Percentiles rank a stretch among this genome's conserved stretches.
Conservation (phyloP, 2,797 vertebrate genomes). For the Trematomus bernacchii region DNA sequence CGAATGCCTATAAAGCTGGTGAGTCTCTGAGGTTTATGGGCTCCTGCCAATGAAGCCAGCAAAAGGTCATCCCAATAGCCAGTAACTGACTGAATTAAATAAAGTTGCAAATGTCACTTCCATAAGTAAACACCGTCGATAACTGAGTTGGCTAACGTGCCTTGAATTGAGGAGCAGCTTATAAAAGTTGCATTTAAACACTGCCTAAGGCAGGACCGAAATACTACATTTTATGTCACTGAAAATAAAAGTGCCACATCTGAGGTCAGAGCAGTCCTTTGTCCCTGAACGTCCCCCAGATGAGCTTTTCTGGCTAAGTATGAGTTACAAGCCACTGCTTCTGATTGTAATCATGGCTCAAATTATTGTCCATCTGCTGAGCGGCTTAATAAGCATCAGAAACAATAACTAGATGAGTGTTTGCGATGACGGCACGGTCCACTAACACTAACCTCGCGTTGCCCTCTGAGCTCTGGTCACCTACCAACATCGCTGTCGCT, state of each 20-base stretch:
- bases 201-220: slow-evolving; percentile 15
- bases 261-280: slow-evolving; percentile 62
- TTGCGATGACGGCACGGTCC: slow-evolving; percentile 71
- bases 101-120: slow-evolving; percentile 87
- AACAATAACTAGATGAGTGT: slow-evolving; percentile 80
- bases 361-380: slow-evolving; percentile 85
- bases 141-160: slow-evolving; percentile 61
- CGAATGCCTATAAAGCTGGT: slow-evolving; percentile 76
- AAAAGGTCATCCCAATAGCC: slow-evolving; percentile 85
- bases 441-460: slow-evolving; percentile 74
- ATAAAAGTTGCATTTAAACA: slow-evolving; percentile 43
- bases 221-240: slow-evolving; percentile 16
- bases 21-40: slow-evolving; percentile 72
- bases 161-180: slow-evolving; percentile 61
- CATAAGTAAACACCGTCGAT: slow-evolving; percentile 80
- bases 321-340: slow-evolving; percentile 80
- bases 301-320: slow-evolving; percentile 72
- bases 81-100: slow-evolving; percentile 84
- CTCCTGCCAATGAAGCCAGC: slow-evolving; percentile 66
- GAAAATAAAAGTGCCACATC: slow-evolving; percentile 32
- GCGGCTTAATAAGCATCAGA: slow-evolving; percentile 80
- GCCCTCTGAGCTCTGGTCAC: slow-evolving; percentile 76
- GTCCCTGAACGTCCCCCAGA: slow-evolving; percentile 66
- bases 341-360: slow-evolving; percentile 76
- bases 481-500: slow-evolving; percentile 65